Evolutionary conservation across 2,797 vertebrate genomes (phyloP), one percentile per base, ranked within the genome.

Genomic region (Myotis findleyi): DNA sequence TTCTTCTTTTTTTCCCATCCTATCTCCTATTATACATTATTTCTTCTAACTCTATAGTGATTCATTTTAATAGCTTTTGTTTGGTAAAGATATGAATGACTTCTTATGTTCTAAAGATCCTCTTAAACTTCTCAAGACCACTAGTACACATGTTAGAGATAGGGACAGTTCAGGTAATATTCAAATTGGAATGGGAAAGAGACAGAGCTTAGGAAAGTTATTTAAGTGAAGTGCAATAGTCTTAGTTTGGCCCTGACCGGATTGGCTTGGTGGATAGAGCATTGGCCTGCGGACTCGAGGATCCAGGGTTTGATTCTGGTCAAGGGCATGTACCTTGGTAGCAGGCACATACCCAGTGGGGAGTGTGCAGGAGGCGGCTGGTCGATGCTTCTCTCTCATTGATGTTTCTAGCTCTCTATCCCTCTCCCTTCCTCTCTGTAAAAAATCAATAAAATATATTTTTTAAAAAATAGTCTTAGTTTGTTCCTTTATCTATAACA

Each of bases 41-140:
- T 87, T 89, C 20, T 59, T 89, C 44, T 91, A 95, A 79, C 7
- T 82, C 3, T 47, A 81, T 5, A 91, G 33, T 80, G 36, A 84
- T 81, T 83, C 11, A 77, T 38, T 87, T 76, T 71, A 89, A 85
- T 77, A 49, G 33, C 81, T 30, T 44, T 94, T 47, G 75, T 55
- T 76, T 75, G 30, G 5, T 53, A 85, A 96, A 66, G 3, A 53
- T 38, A 66, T 25, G 55, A 77, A 77, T 75, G 7, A 64, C 3
- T 77, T 83, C 9, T 69, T 36, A 90, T 77, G 5, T 33, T 33
- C 5, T 44, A 89, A 89, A 84, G 69, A 47, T 51, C 81, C 5
- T 80, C 69, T 73, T 87, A 71, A 93, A 59, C 1, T 36, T 27
- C 21, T 93, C 10, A 79, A 69, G 25, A 89, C 73, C 91, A 90